Conservation (phyloP, 2,888 invertebrate genomes). For the Tipula lateralis region DNA sequence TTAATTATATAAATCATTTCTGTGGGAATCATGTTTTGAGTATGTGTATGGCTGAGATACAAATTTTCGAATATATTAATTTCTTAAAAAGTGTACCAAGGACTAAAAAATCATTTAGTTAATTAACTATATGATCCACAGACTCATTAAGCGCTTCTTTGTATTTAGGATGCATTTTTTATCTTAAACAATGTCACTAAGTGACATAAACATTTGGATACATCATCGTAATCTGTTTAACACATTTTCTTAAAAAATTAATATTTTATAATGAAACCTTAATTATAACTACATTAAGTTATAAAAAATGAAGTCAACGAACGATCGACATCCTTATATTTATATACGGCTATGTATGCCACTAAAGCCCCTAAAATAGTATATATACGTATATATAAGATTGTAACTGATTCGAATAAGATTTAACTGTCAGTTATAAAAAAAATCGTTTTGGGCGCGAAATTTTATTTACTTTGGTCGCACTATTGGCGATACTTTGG, state of each 20-base stretch:
- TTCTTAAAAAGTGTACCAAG: not conserved
- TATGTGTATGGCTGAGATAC: not conserved
- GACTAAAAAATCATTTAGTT: not conserved
- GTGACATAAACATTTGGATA: not conserved
- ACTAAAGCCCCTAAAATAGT: not conserved
- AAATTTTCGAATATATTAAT: not conserved
- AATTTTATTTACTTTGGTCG: not conserved
- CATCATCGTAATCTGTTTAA: not conserved
- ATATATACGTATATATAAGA: not conserved
- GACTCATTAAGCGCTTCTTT: not conserved
- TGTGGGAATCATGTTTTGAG: not conserved
- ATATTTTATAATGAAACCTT: not conserved
- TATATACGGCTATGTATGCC: not conserved
- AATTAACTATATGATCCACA: not conserved
- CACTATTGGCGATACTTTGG: not conserved
- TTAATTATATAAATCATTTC: not conserved
- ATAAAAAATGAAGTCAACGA: not conserved
- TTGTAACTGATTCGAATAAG: not conserved
- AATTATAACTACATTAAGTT: constrained; percentile 12
- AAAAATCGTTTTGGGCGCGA: not conserved
- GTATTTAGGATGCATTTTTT: not conserved
- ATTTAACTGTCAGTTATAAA: not conserved
- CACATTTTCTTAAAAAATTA: not conserved
- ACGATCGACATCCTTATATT: not conserved
- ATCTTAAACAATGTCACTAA: not conserved